Base-by-base conservation (phyloP, 2,797 vertebrate genomes). In the Urosaurus nigricauda region DNA sequence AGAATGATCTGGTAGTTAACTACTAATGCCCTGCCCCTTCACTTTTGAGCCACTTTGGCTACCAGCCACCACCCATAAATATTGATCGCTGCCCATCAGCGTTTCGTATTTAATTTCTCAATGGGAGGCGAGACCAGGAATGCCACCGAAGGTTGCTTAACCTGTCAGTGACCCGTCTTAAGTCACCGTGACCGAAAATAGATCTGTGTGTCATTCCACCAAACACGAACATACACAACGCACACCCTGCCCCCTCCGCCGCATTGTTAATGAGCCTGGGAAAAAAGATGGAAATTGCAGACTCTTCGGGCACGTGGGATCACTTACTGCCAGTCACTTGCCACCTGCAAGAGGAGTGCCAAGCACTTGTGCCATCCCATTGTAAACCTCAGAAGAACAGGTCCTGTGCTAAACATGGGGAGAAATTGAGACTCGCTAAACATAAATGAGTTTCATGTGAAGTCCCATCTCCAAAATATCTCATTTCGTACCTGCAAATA, bases 91-190 rank as follows among this genome's bases (percentile, higher is more conserved):
- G 43, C 65, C 43, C 83, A 37, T 73, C 51, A 17, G 68, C 21
- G 19, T 47, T 84, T 16, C 6, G 51, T 58, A 9, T 56, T 84
- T 37, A 74, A 73, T 84, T 74, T 84, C 70, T 84, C 70, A 73
- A 84, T 29, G 47, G 70, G 70, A 84, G 47, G 47, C 29, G 0
- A 73, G 68, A 32, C 29, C 29, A 21, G 51, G 29, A 14, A 71
- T 13, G 32, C 40, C 68, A 12, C 19, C 1, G 32, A 71, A 29
- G 68, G n/a, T 43, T 7, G 83, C 68, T 71, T 71, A 35, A 84
- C 83, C 70, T 84, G 70, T n/a, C 70, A 53, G 83, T 37, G 68
- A 84, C 68, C 68, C n/a, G 68, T 53, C 83, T 84, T 84, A 84
- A 84, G 82, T 71, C 82, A 74, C 83, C 32, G 16, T 26, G 70